Evolutionary conservation across 2,113 vertebrate genomes (phyloP), one percentile per base, ranked within the genome.

Genomic region (Sinocyclocheilus anshuiensis): DNA sequence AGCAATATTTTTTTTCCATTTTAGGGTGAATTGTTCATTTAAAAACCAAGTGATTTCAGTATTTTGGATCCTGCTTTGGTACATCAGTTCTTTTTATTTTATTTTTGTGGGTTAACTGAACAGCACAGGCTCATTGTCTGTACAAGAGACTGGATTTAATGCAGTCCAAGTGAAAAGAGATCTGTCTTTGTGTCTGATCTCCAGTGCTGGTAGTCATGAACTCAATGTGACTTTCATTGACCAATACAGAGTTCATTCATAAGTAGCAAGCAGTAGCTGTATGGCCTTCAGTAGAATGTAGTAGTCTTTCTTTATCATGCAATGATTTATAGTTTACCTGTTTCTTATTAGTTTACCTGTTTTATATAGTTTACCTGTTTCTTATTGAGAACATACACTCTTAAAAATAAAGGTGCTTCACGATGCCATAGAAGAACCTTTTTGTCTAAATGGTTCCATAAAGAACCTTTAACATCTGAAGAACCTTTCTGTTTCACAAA

Each of bases 121-220:
- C 22, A 26, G 79, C 59, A 15, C 55, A 79, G 69, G 36, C 69
- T 72, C 36, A 42, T 2, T 76, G 42, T 48, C n/a, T 50, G 42
- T 20, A 65, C 3, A 65, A 48, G 22, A 45, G 79, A 81, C 59
- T 67, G n/a, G 59, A 67, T 65, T 67, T 81, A 81, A 67, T 65
- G 79, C 79, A 48, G 79, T 81, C 6, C 13, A 65, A 65, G 79
- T 81, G n/a, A 67, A 81, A 67, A 48, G 59, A 48, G n/a, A 67
- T 67, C 59, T 29, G 57, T 48, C 36, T 81, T 81, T 48, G 59
- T 81, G 77, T 79, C 77, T 36, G 26, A 36, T 81, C 36, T 45
- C 13, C n/a, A 26, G 11, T 45, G 36, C 6, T 65, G 78, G 78
- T 36, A 63, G 59, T 81, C 78, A 45, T 65, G 79, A 81, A 59